Conservation (phyloP, 2,888 invertebrate species). For the Calliopum simillimum region DNA sequence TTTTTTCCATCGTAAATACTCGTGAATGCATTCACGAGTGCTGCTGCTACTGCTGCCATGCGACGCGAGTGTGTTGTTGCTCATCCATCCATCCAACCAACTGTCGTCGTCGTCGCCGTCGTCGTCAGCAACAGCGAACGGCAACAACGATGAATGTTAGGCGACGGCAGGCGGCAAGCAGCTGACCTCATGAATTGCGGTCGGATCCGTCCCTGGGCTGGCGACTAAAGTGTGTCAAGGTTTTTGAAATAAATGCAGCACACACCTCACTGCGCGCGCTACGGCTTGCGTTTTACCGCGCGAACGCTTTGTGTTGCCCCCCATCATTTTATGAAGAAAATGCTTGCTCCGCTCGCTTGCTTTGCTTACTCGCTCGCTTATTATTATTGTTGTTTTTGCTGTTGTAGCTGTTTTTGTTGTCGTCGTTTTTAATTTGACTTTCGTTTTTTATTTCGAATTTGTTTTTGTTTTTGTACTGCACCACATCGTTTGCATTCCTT, state of each 20-base stretch:
- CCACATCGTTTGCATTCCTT: constrained; percentile 23
- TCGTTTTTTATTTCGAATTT: constrained; percentile 33
- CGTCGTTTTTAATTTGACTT: constrained; percentile 49
- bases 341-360: constrained; percentile 11
- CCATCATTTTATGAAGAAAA: background rate
- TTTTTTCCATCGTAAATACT: constrained; percentile 22
- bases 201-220: constrained; percentile 62
- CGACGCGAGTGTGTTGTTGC: constrained; percentile 37
- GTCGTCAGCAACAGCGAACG: constrained; percentile 32
- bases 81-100: constrained; percentile 49
- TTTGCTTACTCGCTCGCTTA: background rate
- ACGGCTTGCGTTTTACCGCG: background rate
- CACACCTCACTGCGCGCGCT: constrained; percentile 9
- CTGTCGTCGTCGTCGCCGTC: too few relatives aligned
- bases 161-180: constrained; percentile 36
- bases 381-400: constrained; percentile 7
- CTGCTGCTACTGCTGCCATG: constrained; percentile 44
- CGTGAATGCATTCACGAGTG: background rate
- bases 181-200: constrained; percentile 57
- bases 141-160: too few relatives aligned
- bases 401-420: constrained; percentile 44
- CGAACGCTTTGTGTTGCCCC: background rate
- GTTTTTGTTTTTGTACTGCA: constrained; percentile 22
- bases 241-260: constrained; percentile 50
- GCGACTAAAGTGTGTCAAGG: constrained; percentile 64